Percentiles rank a stretch among this genome's conserved stretches.
These are phyloP conservation scores for Tympanuchus pallidicinctus DNA, from an alignment of 2,113 vertebrate genomes.

Conservation along the genomic window DNA sequence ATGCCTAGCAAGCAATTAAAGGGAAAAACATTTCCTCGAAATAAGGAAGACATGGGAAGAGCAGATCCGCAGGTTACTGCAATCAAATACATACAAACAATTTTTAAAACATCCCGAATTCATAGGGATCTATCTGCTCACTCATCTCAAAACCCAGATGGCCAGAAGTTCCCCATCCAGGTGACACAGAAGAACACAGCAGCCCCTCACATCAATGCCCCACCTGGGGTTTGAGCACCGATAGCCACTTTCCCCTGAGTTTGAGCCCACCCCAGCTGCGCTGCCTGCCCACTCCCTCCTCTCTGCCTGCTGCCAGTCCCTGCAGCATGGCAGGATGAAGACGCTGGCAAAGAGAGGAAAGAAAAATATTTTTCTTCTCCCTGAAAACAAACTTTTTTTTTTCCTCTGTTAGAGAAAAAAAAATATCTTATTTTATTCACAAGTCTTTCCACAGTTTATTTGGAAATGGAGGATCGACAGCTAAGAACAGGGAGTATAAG, in stretches of 20 bases:
- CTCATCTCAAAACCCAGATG: not conserved
- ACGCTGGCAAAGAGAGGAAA: not conserved
- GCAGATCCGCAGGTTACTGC: not conserved
- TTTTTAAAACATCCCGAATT: not conserved
- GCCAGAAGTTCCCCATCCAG: not conserved
- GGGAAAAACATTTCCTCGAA: not conserved
- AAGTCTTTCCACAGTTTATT: not conserved
- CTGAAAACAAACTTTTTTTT: not conserved
- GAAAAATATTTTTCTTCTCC: rapidly evolving
- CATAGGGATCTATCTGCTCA: not conserved
- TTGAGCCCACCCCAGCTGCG: not conserved
- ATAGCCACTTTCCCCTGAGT: not conserved
- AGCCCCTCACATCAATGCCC: not conserved
- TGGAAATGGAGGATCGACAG: not conserved
- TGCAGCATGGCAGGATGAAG: not conserved
- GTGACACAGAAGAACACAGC: not conserved
- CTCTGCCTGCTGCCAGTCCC: not conserved
- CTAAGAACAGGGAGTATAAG: not conserved
- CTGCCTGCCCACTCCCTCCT: not conserved
- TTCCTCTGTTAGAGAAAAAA: not conserved
- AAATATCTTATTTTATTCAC: not conserved
- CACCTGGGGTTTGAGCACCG: not conserved
- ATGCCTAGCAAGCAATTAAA: not conserved
- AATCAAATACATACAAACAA: not conserved
- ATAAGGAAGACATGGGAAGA: not conserved